Evolutionary conservation across 1,140 invertebrate genomes (phyloP).

Genomic region (Gerris buenoi): DNA sequence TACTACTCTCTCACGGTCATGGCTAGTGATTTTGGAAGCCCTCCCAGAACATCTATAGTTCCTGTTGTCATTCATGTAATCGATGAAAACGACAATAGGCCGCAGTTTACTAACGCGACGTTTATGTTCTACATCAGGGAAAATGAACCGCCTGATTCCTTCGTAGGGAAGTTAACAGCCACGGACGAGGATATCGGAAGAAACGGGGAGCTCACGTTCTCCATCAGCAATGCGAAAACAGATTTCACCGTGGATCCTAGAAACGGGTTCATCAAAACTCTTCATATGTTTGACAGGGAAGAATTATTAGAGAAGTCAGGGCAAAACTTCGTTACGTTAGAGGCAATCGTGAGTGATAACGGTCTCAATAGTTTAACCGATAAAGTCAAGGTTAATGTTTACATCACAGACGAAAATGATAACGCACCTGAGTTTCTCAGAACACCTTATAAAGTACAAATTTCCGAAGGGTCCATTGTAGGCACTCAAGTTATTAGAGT

Average conservation of each 20-base stretch:
- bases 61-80: constrained; percentile 79
- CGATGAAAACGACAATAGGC: constrained; percentile 92
- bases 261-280: constrained; percentile 81
- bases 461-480: constrained; percentile 62
- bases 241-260: constrained; percentile 78
- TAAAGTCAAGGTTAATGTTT: constrained; percentile 76
- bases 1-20: constrained; percentile 76
- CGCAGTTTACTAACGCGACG: constrained; percentile 69
- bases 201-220: constrained; percentile 82
- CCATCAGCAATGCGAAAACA: constrained; percentile 53
- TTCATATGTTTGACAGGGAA: constrained; percentile 74
- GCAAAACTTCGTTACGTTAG: constrained; percentile 59
- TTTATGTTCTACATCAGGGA: constrained; percentile 74
- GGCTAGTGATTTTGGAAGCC: constrained; percentile 59
- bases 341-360: constrained; percentile 76
- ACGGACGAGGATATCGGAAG: constrained; percentile 77
- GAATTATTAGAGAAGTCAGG: constrained; percentile 56
- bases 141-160: constrained; percentile 73
- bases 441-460: constrained; percentile 64
- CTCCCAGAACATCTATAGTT: constrained; percentile 59
- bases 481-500: constrained; percentile 70
- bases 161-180: constrained; percentile 76
- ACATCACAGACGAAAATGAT: constrained; percentile 82
- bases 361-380: constrained; percentile 62
- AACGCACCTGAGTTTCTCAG: constrained; percentile 73